These are phyloP conservation scores for Ailurus styani DNA, from an alignment of 2,113 vertebrate species.

Conservation along the genomic window DNA sequence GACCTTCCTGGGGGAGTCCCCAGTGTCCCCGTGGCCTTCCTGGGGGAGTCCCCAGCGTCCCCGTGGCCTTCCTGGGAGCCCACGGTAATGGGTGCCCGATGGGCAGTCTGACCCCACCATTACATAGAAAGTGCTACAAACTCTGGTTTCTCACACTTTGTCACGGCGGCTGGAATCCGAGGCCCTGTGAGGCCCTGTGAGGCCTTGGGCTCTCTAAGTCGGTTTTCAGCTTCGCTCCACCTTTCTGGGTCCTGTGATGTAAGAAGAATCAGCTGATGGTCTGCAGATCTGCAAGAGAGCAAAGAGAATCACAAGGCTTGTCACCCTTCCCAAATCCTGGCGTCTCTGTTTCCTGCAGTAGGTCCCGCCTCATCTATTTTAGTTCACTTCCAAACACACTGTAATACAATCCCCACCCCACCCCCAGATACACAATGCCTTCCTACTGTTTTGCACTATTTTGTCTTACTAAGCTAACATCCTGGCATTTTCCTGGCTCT, in stretches of 20 bases:
- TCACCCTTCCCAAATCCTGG: background rate
- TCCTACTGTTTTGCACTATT: background rate
- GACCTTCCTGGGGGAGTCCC: background rate
- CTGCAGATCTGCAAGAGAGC: constrained; percentile 70
- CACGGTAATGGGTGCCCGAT: background rate
- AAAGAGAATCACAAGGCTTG: background rate
- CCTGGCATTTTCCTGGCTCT: background rate
- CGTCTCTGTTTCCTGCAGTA: background rate
- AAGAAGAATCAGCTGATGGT: constrained; percentile 39
- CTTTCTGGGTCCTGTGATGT: background rate
- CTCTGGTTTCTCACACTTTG: background rate
- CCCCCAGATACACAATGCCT: background rate
- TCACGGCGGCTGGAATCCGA: background rate
- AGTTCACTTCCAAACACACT: background rate
- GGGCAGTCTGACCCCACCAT: background rate
- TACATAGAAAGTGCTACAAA: background rate
- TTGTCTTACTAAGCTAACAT: background rate
- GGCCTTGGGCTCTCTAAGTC: background rate
- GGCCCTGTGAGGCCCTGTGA: background rate
- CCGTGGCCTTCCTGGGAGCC: background rate
- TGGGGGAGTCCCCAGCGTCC: background rate
- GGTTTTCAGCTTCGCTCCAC: background rate
- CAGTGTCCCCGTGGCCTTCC: background rate
- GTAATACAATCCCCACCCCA: background rate
- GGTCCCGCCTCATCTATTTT: background rate